Evolutionary conservation across 1,140 invertebrate genomes (phyloP).

Genomic region (Hyposmocoma kahamanoa): DNA sequence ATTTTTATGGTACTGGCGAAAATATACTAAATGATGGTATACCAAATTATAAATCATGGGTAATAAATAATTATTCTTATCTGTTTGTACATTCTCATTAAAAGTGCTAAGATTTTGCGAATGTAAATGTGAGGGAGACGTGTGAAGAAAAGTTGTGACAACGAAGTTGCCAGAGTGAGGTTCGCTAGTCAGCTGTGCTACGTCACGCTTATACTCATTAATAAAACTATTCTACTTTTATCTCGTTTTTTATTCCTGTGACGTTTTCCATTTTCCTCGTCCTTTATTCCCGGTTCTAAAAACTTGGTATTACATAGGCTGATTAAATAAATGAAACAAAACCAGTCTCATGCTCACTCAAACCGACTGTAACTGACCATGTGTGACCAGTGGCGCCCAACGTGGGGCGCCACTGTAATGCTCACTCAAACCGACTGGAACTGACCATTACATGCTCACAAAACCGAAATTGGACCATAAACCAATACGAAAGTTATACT

Average conservation of each 20-base stretch:
- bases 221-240: conserved; percentile 64
- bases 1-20: neutral
- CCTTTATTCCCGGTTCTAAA: neutral
- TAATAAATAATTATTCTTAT: neutral
- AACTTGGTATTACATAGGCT: neutral
- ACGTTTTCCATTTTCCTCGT: neutral
- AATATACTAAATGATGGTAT: neutral
- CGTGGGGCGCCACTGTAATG: too few species aligned
- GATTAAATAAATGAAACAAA: neutral
- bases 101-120: neutral
- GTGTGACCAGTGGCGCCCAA: too few species aligned
- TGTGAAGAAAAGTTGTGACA: too few species aligned
- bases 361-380: too few species aligned
- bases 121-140: too few species aligned
- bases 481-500: too few species aligned
- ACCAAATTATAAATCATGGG: neutral
- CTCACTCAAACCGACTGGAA: too few species aligned
- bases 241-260: conserved; percentile 20
- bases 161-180: conserved; percentile 47
- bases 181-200: conserved; percentile 68
- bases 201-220: conserved; percentile 69
- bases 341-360: neutral
- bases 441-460: too few species aligned
- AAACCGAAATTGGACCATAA: too few species aligned
- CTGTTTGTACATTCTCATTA: neutral